A percentile compares a stretch with the other conserved stretches of the same genome.
phyloP scores from a whole-genome alignment of 2,113 vertebrate genomes.

The Chauna torquata region DNA sequence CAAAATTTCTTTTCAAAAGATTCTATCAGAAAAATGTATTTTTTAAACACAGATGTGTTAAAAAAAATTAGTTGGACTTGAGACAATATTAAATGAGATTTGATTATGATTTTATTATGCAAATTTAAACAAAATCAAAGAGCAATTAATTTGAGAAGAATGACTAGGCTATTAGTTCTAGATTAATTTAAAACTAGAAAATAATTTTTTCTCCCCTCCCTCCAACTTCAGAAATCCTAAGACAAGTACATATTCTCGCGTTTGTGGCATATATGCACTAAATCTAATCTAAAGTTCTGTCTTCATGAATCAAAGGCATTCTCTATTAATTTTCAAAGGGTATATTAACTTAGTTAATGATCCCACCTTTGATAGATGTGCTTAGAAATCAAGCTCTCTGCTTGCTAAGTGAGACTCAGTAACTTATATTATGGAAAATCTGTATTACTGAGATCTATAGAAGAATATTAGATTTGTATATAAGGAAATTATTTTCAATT shows the following conservation, averaged over 20 bases:
- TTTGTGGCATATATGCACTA: not conserved
- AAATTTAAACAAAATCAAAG: not conserved
- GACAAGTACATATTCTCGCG: not conserved
- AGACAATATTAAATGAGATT: not conserved
- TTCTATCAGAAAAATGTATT: not conserved
- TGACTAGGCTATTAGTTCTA: not conserved
- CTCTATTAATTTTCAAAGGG: not conserved
- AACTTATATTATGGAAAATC: not conserved
- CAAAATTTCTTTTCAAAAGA: not conserved
- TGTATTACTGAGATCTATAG: not conserved
- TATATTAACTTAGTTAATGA: constrained; percentile 34
- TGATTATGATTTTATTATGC: not conserved
- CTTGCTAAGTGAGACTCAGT: not conserved
- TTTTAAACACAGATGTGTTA: not conserved
- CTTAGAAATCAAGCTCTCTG: not conserved
- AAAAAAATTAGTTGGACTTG: not conserved
- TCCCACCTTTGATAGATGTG: not conserved
- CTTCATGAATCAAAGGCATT: not conserved
- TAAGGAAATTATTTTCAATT: not conserved
- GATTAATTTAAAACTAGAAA: not conserved
- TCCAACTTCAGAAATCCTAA: not conserved
- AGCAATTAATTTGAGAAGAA: not conserved
- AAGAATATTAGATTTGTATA: not conserved
- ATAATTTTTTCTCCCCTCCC: not conserved
- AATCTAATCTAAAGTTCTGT: not conserved